Evolutionary conservation across 1,140 invertebrate genomes (phyloP), one percentile per base, ranked within the genome.

Genomic region (Listronotus bonariensis): DNA sequence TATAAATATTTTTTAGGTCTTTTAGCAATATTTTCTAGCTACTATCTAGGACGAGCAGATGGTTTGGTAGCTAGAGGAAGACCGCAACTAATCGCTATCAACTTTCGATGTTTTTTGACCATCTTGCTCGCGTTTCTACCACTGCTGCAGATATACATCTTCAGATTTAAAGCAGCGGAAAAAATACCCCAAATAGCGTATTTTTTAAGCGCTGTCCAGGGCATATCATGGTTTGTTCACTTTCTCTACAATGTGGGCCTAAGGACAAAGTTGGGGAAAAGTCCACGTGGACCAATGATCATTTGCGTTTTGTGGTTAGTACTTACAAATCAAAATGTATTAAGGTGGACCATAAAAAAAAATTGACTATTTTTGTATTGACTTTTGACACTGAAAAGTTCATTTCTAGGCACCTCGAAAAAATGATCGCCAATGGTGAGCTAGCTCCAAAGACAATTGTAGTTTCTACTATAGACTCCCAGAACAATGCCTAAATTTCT

Each of bases 151-250:
- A 79, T 88, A 32, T 88, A 89, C 72, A 72, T 81, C 51, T 80
- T 83, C 42, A 76, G 79, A 68, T 71, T 70, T 51, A 69, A 64
- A 55, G 67, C 68, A 17, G 59, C 67, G 48, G 58, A 48, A 38
- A 42, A 78, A 18, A 72, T 76, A 63, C 62, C 82, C 70, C 83
- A 86, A 26, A 83, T 88, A 56, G 87, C 92, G 79, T 88, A 89
- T 75, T 84, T 93, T 42, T 79, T 87, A 18, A 82, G 85, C 46
- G 84, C 84, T 45, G 81, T 89, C 26, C 83, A 90, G 75, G 85
- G 84, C 70, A 76, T 92, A 63, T 82, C 89, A 63, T 95, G 92
- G 92, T 77, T 90, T 26, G 81, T 92, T 12, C 92, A 96, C 80
- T 85, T 89, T 68, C 82, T 86, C 12, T 95, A 89, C 77, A 79